These are phyloP conservation scores for Drosophila neonasuta DNA, from an alignment of 2,888 invertebrate genomes.

Conservation along the genomic window DNA sequence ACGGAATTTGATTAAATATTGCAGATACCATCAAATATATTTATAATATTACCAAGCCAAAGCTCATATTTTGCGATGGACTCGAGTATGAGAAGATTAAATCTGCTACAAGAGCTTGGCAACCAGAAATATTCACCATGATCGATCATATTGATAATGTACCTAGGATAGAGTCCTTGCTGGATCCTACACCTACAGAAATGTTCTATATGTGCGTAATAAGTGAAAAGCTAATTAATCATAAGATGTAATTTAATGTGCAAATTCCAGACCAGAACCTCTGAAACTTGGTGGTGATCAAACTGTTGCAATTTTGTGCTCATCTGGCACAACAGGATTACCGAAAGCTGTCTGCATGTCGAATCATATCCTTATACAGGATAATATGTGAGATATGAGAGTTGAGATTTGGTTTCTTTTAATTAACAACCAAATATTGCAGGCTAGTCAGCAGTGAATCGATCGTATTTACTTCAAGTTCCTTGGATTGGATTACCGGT, in stretches of 20 bases:
- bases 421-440: background rate
- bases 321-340: background rate
- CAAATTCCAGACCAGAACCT: conserved; percentile 48
- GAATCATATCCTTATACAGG: background rate
- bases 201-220: conserved; percentile 29
- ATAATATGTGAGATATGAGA: background rate
- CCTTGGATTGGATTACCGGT: conserved; percentile 71
- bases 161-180: conserved; percentile 51
- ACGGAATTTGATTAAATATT: background rate
- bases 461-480: conserved; percentile 49
- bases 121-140: conserved; percentile 59
- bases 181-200: conserved; percentile 56
- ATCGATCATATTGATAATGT: conserved; percentile 47
- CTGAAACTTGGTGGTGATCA: background rate
- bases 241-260: background rate
- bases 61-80: conserved; percentile 65
- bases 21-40: background rate
- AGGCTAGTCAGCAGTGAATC: conserved; percentile 33
- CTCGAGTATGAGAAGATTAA: conserved; percentile 48
- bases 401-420: background rate
- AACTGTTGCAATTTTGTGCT: background rate
- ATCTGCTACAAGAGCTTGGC: conserved; percentile 50
- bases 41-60: conserved; percentile 58
- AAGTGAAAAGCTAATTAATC: background rate
- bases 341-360: conserved; percentile 3